Evolutionary conservation across 2,113 vertebrate species (phyloP).

Genomic region (Cyprinus carpio): DNA sequence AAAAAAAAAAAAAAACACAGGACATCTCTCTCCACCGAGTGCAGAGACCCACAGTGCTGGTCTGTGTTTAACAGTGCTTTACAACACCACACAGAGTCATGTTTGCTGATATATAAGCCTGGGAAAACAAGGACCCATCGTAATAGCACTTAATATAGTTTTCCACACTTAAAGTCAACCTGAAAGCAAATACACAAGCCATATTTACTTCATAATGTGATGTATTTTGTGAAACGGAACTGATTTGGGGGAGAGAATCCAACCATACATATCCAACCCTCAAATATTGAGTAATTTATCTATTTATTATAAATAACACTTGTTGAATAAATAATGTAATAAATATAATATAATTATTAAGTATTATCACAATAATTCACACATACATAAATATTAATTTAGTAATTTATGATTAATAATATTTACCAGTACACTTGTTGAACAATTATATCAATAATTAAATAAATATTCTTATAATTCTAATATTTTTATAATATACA

Average conservation of each 20-base stretch:
- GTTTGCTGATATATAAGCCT: background rate
- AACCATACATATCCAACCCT: too few relatives aligned
- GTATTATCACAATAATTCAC: too few relatives aligned
- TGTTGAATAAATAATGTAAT: too few relatives aligned
- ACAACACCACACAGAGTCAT: background rate
- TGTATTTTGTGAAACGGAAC: background rate
- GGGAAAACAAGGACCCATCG: background rate
- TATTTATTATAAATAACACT: too few relatives aligned
- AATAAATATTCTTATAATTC: too few relatives aligned
- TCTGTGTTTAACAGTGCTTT: background rate
- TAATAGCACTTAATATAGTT: background rate
- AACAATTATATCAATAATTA: too few relatives aligned
- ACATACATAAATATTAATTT: too few relatives aligned
- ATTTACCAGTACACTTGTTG: too few relatives aligned
- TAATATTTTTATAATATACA: too few relatives aligned
- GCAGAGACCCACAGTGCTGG: background rate
- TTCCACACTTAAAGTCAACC: background rate
- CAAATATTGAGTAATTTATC: too few relatives aligned
- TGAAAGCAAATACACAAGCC: conserved; percentile 45
- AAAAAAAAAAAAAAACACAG: background rate
- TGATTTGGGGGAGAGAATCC: background rate
- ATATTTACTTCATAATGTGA: background rate
- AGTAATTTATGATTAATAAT: too few relatives aligned
- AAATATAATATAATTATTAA: too few relatives aligned
- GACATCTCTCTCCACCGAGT: background rate